A percentile compares a stretch with the other conserved stretches of the same genome.
These are phyloP conservation scores for Oceanites oceanicus DNA, from an alignment of 2,113 vertebrate species.

Conservation along the genomic window DNA sequence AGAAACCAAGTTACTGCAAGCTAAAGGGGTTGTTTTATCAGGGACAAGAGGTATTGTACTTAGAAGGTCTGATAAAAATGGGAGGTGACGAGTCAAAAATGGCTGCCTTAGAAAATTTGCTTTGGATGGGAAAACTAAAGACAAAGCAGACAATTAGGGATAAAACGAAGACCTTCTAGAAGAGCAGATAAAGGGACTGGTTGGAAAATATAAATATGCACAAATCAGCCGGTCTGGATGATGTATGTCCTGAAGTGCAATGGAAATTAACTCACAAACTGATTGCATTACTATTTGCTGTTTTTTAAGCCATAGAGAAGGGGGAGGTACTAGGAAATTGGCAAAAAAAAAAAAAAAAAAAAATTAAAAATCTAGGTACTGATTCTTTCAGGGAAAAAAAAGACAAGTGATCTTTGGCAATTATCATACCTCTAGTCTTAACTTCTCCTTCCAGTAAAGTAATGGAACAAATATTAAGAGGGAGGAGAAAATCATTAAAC, in stretches of 20 bases:
- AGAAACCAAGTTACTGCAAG: background rate
- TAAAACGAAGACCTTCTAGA: background rate
- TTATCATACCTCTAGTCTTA: slow-evolving; percentile 46
- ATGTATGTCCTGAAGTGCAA: slow-evolving; percentile 15
- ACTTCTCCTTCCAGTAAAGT: slow-evolving; percentile 58
- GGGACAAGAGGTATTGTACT: background rate
- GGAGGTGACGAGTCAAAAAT: background rate
- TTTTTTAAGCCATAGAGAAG: background rate
- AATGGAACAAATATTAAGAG: slow-evolving; percentile 68
- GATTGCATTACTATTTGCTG: slow-evolving; percentile 1
- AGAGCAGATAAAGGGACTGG: background rate
- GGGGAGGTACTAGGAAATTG: background rate
- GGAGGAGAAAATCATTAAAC: slow-evolving; percentile 66
- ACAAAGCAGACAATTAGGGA: background rate
- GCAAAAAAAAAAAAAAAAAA: background rate
- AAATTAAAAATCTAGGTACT: background rate
- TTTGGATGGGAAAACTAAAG: background rate
- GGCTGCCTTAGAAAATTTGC: background rate
- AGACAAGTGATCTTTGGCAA: slow-evolving; percentile 34
- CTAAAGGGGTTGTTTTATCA: background rate
- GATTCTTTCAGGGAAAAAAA: background rate
- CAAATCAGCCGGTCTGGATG: slow-evolving; percentile 10
- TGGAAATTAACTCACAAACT: slow-evolving; percentile 32
- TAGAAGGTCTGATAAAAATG: background rate
- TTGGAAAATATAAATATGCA: background rate